Base-by-base conservation (phyloP, 1,140 invertebrate species). In the Teleopsis dalmanni region DNA sequence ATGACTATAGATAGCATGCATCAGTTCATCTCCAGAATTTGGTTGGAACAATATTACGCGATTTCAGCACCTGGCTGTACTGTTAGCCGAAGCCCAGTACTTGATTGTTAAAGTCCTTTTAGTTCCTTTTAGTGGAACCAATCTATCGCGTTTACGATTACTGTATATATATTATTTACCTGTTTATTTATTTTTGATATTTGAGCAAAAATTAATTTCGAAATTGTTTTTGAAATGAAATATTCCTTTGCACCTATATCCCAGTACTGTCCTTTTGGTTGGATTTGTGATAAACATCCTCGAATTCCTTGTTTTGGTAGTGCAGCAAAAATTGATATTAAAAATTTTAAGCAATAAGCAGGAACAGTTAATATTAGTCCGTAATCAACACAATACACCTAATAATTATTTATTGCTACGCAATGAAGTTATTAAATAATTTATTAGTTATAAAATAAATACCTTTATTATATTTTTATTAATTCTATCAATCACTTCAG, bases 321-420 rank as follows among this genome's bases (percentile, higher is more conserved):
- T 13, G 1, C 38, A 10, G 57, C 58, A 41, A 64, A 69, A 1
- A 50, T 29, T 11, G 48, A 50, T 16, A 45, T 33, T 21, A 69
- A 27, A 54, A 53, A 60, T 50, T 59, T 60, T 0, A 69, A 26
- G 14, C 53, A 31, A 42, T 48, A 22, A 14, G 31, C 48, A 11
- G 45, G n/a, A 1, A 60, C 34, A 9, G 53, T 51, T 1, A 36
- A 46, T 13, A 55, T 47, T 8, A 47, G 52, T 7, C 65, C 65
- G 16, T 56, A 62, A 44, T 68, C 65, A 4, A 68, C 27, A 19
- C 60, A 52, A 19, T 48, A 23, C 8, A 68, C 62, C 59, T 60
- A 16, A 14, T n/a, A 37, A 42, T 16, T 33, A 49, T 18, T 19
- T 36, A n/a, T n/a, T 19, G 14, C 6, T 25, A 47, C 5, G 19